These are phyloP conservation scores for Notolepis coatsorum DNA, from an alignment of 2,797 vertebrate species.

Conservation along the genomic window DNA sequence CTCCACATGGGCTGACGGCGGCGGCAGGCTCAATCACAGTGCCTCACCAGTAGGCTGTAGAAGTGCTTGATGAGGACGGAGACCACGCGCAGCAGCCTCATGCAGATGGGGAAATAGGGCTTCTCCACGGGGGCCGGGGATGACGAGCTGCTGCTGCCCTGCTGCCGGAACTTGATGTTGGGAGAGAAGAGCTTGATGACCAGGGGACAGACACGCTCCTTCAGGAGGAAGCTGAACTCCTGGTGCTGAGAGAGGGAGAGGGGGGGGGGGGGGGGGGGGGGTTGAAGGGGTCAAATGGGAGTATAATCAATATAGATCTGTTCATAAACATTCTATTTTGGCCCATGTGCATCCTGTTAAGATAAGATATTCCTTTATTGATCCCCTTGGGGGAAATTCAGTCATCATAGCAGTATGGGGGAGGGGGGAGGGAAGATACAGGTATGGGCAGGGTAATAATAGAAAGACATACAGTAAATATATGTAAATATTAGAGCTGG, in stretches of 20 bases:
- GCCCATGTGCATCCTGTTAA: too few species aligned
- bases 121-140: constrained; percentile 98
- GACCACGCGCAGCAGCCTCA: constrained; percentile 96
- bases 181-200: constrained; percentile 99
- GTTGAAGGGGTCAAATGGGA: not conserved
- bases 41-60: constrained; percentile 94
- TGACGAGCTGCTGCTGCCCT: constrained; percentile 89
- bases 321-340: too few species aligned
- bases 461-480: too few species aligned
- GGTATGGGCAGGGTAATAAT: too few species aligned
- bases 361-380: too few species aligned
- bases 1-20: too few species aligned
- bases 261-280: not conserved
- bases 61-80: constrained; percentile 99
- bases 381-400: too few species aligned
- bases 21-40: constrained; percentile 15
- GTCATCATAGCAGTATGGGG: too few species aligned
- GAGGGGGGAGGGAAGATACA: too few species aligned
- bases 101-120: constrained; percentile 98
- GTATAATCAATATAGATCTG: too few species aligned
- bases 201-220: constrained; percentile 97
- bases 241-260: constrained; percentile 85
- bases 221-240: constrained; percentile 98
- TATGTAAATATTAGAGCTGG: too few species aligned
- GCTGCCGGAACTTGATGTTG: constrained; percentile 99